phyloP scores from a whole-genome alignment of 2,113 vertebrate genomes.

The Myotis lucifugus region DNA sequence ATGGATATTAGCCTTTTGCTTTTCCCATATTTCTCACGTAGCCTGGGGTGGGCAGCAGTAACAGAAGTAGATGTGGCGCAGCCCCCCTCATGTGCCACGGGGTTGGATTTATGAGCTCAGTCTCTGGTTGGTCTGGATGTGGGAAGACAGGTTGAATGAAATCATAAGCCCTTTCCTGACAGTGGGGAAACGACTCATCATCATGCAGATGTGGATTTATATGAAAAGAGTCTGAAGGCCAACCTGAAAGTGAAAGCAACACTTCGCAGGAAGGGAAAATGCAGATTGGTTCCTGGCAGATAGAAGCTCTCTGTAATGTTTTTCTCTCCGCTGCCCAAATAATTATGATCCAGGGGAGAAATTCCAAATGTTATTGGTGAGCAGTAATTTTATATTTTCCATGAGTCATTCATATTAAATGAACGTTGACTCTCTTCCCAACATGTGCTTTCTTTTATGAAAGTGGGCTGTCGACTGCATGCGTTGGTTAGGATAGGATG shows the following conservation, averaged over 20 bases:
- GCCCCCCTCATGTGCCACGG: fast-evolving
- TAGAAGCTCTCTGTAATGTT: neutral
- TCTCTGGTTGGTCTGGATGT: neutral
- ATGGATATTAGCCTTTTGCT: neutral
- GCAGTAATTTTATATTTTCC: slow-evolving; percentile 46
- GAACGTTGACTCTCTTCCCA: slow-evolving; percentile 3
- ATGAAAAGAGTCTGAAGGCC: neutral
- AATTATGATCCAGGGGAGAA: neutral
- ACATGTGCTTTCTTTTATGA: slow-evolving; percentile 22
- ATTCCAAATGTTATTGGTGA: slow-evolving; percentile 28
- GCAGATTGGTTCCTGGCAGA: neutral
- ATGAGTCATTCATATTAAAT: slow-evolving; percentile 29
- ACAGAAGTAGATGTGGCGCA: neutral
- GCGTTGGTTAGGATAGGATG: neutral
- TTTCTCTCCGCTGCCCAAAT: neutral
- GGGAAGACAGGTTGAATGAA: neutral
- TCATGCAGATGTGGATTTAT: neutral
- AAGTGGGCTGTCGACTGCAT: neutral
- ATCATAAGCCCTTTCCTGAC: neutral
- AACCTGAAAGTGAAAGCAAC: neutral
- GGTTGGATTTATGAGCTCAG: neutral
- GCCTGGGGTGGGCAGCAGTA: neutral
- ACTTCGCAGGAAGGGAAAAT: neutral
- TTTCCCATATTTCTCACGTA: neutral
- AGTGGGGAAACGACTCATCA: neutral